Conservation (phyloP, 2,888 invertebrate genomes). For the Watsonalla binaria region DNA sequence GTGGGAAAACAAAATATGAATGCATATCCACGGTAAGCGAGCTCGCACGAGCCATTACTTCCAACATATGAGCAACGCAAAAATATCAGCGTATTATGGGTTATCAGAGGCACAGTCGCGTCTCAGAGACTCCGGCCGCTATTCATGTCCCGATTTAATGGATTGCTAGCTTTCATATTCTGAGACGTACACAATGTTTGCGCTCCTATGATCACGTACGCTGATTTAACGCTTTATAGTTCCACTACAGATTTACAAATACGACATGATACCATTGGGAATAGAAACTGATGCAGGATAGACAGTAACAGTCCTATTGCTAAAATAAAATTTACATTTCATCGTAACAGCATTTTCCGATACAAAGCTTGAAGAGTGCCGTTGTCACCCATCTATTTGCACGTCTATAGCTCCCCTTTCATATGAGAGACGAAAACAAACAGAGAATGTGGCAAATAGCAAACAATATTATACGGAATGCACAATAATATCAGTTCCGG, state of each 20-base stretch:
- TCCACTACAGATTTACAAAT: slow-evolving; percentile 27
- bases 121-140: slow-evolving; percentile 58
- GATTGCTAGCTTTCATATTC: slow-evolving; percentile 77
- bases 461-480: slow-evolving; percentile 80
- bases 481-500: slow-evolving; percentile 79
- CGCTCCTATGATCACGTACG: slow-evolving; percentile 65
- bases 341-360: slow-evolving; percentile 61
- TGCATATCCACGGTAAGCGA: slow-evolving; percentile 42
- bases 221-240: slow-evolving; percentile 60
- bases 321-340: slow-evolving; percentile 57
- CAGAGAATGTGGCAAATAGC: slow-evolving; percentile 78
- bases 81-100: slow-evolving; percentile 78
- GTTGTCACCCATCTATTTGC: slow-evolving; percentile 71
- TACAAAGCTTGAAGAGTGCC: slow-evolving; percentile 57
- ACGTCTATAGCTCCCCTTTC: slow-evolving; percentile 74
- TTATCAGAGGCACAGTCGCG: slow-evolving; percentile 72
- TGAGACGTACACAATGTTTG: slow-evolving; percentile 60
- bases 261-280: slow-evolving; percentile 18
- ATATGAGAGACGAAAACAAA: slow-evolving; percentile 77
- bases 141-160: slow-evolving; percentile 71
- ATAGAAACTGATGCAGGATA: slow-evolving; percentile 21
- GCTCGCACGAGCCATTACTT: slow-evolving; percentile 71
- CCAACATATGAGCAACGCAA: slow-evolving; percentile 78
- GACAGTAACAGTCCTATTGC: slow-evolving; percentile 7
- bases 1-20: not conserved